Conservation (phyloP, 2,113 vertebrate genomes). For the Toxotes chatareus region DNA sequence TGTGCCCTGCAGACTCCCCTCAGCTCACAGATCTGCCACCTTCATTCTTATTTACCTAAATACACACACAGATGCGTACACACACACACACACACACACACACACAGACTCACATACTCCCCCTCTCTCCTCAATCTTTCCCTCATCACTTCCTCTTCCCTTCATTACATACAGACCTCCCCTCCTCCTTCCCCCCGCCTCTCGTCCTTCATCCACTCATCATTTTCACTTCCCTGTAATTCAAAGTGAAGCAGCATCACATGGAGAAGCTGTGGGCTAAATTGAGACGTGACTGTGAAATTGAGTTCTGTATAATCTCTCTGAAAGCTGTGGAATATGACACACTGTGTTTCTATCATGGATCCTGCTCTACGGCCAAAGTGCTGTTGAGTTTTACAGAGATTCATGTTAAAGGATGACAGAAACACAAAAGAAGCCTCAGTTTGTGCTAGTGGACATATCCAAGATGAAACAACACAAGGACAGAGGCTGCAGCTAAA, state of each 20-base stretch:
- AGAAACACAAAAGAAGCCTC: too few species aligned
- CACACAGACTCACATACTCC: not conserved
- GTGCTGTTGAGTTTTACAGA: not conserved
- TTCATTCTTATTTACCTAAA: conserved; percentile 29
- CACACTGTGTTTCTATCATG: not conserved
- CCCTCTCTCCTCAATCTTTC: not conserved
- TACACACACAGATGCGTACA: not conserved
- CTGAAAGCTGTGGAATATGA: not conserved
- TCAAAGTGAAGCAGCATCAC: conserved; percentile 43
- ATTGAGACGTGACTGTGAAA: conserved; percentile 39
- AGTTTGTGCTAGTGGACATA: not conserved
- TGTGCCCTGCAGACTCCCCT: conserved; percentile 45
- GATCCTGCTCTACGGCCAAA: not conserved
- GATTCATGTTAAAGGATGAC: not conserved
- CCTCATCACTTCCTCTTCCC: not conserved
- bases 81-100: not conserved
- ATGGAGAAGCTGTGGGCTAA: conserved; percentile 17
- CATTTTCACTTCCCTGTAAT: conserved; percentile 35
- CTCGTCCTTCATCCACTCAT: conserved; percentile 18
- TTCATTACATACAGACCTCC: not conserved
- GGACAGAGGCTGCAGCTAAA: not conserved
- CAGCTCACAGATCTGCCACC: conserved; percentile 45
- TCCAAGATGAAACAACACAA: not conserved
- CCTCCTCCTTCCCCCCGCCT: not conserved
- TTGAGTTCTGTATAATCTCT: not conserved